Base-by-base conservation (phyloP, 2,797 vertebrate species). In the Oryzias sinensis region DNA sequence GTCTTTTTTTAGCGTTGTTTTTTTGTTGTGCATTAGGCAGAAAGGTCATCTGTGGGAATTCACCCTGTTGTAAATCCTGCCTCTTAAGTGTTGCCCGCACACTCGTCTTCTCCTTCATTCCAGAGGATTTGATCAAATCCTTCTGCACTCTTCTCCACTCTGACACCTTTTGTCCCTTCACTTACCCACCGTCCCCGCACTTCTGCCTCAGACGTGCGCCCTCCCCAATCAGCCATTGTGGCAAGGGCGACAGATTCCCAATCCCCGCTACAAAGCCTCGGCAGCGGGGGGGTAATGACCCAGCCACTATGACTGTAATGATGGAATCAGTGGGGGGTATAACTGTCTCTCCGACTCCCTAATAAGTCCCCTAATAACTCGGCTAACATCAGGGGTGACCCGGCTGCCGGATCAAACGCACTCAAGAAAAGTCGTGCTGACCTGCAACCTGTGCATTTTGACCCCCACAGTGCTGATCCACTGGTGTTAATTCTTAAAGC, bases 331-430 rank as follows among this genome's bases (percentile, higher is more conserved):
- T 74, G 71, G 85, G 84, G 88, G 74, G 84, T 74, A 88, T 86
- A 84, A 79, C 76, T 70, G 72, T 58, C 76, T 83, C 74, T 81
- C 75, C 68, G 72, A 76, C 84, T 66, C 71, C 61, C 77, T 89
- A 89, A 90, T 90, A 90, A 87, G 82, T 87, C 86, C 79, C 80
- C 76, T 90, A 90, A 90, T 90, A 90, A 88, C 85, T 89, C 78
- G 79, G 87, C 89, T 90, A 89, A 88, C 89, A 85, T 90, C 83
- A 59, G 72, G 67, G 79, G 76, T 80, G 79, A 85, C 86, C 87
- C 22, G 62, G 72, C 62, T 72, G 71, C 47, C 69, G 72, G 84
- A 89, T 90, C 82, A 90, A 86, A 87, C 51, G 45, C 77, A 70
- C 69, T 73, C 71, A 55, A 40, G 52, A 62, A 66, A 66, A 59